These are phyloP conservation scores for Pseudochirops cupreus DNA, from an alignment of 2,797 vertebrate species.

Conservation along the genomic window DNA sequence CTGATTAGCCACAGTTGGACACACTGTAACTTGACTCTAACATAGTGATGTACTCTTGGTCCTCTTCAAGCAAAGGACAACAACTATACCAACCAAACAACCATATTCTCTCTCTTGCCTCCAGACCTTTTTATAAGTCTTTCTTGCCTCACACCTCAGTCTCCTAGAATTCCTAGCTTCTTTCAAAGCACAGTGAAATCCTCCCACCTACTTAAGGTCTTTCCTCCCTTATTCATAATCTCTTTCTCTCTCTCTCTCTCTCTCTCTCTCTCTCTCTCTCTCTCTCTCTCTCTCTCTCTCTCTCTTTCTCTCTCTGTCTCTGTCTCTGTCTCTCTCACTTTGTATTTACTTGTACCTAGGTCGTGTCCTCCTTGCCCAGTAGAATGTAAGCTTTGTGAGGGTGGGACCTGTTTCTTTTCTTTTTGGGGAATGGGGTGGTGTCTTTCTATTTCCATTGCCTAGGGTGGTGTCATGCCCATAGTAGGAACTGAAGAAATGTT, in stretches of 20 bases:
- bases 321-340: not conserved
- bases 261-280: not conserved
- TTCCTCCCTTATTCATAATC: not conserved
- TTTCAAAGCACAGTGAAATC: not conserved
- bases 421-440: accelerated
- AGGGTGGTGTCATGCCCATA: not conserved
- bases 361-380: not conserved
- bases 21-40: too few species aligned
- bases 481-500: not conserved
- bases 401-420: not conserved
- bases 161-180: not conserved
- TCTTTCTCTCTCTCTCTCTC: not conserved
- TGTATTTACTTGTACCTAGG: not conserved
- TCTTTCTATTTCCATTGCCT: not conserved
- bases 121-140: not conserved
- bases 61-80: too few species aligned
- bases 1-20: too few species aligned
- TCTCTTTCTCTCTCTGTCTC: not conserved
- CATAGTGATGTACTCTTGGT: too few species aligned
- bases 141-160: not conserved
- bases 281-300: not conserved
- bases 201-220: not conserved
- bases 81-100: not conserved
- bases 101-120: not conserved
- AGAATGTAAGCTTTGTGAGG: not conserved